A percentile compares a stretch with the other conserved stretches of the same genome.
Conservation (phyloP, 2,797 vertebrate species). For the Pantherophis vulpinus region DNA sequence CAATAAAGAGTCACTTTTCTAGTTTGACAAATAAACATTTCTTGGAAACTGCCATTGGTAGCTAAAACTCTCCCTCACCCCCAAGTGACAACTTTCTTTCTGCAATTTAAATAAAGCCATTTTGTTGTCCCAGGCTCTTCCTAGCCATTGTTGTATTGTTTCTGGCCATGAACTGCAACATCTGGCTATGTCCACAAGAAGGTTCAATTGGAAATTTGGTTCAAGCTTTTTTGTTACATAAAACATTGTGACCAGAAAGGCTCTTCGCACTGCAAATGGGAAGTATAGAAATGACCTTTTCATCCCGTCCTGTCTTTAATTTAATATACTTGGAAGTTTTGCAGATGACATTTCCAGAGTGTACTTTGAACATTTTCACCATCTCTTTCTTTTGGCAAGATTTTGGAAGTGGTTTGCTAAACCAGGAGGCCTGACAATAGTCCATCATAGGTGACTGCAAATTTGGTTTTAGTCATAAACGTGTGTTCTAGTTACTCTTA, state of each 20-base stretch:
- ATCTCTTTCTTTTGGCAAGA: neutral
- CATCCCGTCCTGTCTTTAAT: neutral
- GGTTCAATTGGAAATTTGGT: neutral
- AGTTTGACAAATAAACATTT: neutral
- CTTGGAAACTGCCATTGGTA: neutral
- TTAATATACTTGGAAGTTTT: neutral
- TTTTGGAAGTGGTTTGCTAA: neutral
- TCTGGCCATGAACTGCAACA: neutral
- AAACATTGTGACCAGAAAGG: neutral
- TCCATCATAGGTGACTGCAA: too few relatives aligned
- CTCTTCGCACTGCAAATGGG: neutral
- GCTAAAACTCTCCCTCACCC: neutral
- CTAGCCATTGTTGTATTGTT: neutral
- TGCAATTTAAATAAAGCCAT: neutral
- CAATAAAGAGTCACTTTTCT: neutral
- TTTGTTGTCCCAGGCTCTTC: neutral
- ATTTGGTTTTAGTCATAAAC: neutral
- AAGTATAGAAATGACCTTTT: neutral
- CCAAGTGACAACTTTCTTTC: neutral
- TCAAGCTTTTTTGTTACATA: neutral
- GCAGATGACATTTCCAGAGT: neutral
- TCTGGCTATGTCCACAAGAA: neutral
- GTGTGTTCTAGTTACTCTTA: neutral
- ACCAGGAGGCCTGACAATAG: neutral
- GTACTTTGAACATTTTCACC: neutral